Conservation (phyloP, 1,140 invertebrate genomes). For the Drosophila takahashii region DNA sequence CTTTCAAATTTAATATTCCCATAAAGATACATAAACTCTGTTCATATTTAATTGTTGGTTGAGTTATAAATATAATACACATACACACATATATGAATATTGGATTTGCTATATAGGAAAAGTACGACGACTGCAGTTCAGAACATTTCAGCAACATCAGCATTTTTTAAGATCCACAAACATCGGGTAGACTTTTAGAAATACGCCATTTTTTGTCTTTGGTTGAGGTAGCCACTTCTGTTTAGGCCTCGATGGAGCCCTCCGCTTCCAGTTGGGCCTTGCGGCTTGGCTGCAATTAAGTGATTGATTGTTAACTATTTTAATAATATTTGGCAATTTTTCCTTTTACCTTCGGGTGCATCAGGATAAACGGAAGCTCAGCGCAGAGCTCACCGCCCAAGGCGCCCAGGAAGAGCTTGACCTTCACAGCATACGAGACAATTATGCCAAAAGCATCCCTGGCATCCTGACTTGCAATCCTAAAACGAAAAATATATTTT, state of each 20-base stretch:
- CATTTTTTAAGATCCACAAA: constrained; percentile 38
- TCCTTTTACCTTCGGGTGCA: constrained; percentile 94
- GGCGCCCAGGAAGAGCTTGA: constrained; percentile 97
- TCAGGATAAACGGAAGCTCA: constrained; percentile 98
- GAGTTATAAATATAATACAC: constrained; percentile 67
- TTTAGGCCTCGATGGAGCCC: constrained; percentile 66
- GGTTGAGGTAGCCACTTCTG: constrained; percentile 53
- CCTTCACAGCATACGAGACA: constrained; percentile 96
- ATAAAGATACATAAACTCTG: constrained; percentile 12
- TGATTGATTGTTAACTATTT: neutral
- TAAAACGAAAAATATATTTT: constrained; percentile 78
- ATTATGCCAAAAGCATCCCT: constrained; percentile 95
- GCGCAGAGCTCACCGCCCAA: constrained; percentile 97
- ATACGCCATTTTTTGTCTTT: constrained; percentile 64
- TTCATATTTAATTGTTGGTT: constrained; percentile 45
- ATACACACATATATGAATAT: constrained; percentile 75
- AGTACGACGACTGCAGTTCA: constrained; percentile 82
- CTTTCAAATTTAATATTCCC: neutral
- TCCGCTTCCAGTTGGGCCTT: constrained; percentile 74
- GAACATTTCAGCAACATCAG: constrained; percentile 81
- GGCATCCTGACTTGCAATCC: constrained; percentile 91
- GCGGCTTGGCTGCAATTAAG: constrained; percentile 65
- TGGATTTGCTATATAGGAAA: constrained; percentile 53
- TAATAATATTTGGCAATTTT: neutral
- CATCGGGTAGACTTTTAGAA: constrained; percentile 42